A percentile compares a stretch with the other conserved stretches of the same genome.
Conservation (phyloP, 2,888 invertebrate species). For the Limnephilus marmoratus region DNA sequence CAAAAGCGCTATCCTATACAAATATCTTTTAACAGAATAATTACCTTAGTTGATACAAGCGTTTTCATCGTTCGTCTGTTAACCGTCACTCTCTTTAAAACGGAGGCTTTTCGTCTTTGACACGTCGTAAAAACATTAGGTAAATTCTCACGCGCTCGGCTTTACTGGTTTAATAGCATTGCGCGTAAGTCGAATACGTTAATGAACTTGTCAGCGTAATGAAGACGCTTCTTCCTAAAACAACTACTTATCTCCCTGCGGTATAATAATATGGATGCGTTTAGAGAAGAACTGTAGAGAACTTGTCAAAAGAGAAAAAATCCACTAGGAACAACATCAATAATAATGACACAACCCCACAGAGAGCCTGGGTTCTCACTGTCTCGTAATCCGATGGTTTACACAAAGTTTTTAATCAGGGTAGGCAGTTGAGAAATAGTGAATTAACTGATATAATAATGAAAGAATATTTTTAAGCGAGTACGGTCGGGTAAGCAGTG, state of each 20-base stretch:
- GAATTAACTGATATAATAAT: too few species aligned
- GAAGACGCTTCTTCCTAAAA: slow-evolving; percentile 22
- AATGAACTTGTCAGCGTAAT: slow-evolving; percentile 34
- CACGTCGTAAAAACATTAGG: neutral
- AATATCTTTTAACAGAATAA: neutral
- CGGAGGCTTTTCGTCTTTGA: neutral
- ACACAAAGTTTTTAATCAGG: too few species aligned
- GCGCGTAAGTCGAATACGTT: neutral
- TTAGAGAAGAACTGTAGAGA: neutral
- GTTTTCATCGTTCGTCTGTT: neutral
- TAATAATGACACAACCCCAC: too few species aligned
- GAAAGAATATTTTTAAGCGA: too few species aligned
- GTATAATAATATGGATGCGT: slow-evolving; percentile 27
- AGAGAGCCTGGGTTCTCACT: too few species aligned
- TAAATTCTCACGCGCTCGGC: neutral
- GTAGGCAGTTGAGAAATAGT: too few species aligned
- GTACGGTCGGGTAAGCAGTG: too few species aligned
- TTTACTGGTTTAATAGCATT: neutral
- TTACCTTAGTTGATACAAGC: neutral
- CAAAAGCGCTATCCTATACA: neutral
- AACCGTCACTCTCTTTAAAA: neutral
- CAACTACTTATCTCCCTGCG: slow-evolving; percentile 18
- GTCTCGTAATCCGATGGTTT: too few species aligned
- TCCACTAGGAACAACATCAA: neutral
- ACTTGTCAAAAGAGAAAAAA: neutral